Conservation (phyloP, 2,888 invertebrate species). For the Pristionchus arcanus region DNA sequence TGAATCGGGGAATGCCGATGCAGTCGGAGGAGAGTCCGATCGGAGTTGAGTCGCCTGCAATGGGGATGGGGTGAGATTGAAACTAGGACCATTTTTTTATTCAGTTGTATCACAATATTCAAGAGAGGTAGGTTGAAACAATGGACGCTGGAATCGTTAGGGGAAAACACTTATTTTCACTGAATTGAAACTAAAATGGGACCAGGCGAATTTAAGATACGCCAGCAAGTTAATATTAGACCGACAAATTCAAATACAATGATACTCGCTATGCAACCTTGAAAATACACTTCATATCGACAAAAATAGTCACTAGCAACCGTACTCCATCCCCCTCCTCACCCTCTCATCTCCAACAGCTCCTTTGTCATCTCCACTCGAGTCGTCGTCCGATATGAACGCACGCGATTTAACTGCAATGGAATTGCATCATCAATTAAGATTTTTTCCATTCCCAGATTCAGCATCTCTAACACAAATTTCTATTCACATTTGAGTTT, state of each 20-base stretch:
- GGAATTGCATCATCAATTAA: background rate
- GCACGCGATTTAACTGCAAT: constrained; percentile 70
- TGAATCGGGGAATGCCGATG: background rate
- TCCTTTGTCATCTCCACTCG: constrained; percentile 63
- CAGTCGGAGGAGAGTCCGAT: background rate
- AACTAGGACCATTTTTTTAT: background rate
- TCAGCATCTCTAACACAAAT: no score
- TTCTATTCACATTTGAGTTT: background rate
- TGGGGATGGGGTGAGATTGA: background rate
- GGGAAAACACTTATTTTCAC: no score
- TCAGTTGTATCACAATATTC: background rate
- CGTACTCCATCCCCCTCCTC: constrained; percentile 1
- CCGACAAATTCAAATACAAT: no score
- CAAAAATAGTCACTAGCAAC: no score
- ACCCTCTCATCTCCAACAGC: background rate
- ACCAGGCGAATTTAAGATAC: background rate
- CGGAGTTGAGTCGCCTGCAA: constrained; percentile 1
- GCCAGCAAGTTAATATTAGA: background rate
- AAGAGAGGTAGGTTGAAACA: background rate
- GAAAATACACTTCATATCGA: no score
- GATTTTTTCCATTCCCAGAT: no score
- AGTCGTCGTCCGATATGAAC: constrained; percentile 66
- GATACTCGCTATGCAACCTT: no score
- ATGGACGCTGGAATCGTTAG: background rate
- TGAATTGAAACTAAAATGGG: no score